These are phyloP conservation scores for Aplocera efformata DNA, from an alignment of 2,888 invertebrate species.

Conservation along the genomic window DNA sequence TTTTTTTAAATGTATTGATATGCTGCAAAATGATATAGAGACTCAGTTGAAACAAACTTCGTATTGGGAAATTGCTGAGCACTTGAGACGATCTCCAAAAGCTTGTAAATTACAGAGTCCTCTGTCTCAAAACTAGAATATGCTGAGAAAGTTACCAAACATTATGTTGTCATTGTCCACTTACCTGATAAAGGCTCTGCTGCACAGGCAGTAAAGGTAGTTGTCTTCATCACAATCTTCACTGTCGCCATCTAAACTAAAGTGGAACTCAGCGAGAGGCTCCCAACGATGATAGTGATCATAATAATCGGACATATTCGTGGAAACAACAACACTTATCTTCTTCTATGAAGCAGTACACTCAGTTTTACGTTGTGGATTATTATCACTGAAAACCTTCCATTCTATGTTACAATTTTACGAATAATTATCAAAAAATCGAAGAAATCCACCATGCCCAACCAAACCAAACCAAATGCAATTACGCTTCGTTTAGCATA, in stretches of 20 bases:
- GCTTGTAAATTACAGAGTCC: no score
- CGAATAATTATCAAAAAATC: conserved; percentile 20
- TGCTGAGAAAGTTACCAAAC: no score
- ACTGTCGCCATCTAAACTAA: conserved; percentile 58
- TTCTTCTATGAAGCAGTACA: neutral
- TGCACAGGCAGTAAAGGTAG: conserved; percentile 85
- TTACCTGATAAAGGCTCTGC: conserved; percentile 85
- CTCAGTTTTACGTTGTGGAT: neutral
- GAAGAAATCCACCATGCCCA: conserved; percentile 11
- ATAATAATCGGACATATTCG: conserved; percentile 65
- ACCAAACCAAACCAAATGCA: neutral
- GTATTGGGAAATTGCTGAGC: no score
- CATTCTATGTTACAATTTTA: conserved; percentile 10
- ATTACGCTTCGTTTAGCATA: conserved; percentile 1
- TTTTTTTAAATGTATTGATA: no score
- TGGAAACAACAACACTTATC: conserved; percentile 22
- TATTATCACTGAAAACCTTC: conserved; percentile 3
- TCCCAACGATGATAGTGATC: conserved; percentile 81
- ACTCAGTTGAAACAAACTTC: no score
- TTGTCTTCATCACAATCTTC: conserved; percentile 65
- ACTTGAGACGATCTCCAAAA: no score
- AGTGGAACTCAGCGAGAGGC: conserved; percentile 84
- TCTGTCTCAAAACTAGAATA: no score
- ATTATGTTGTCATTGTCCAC: conserved; percentile 16
- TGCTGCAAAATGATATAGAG: no score